Evolutionary conservation across 1,140 invertebrate genomes (phyloP), one percentile per base, ranked within the genome.

Genomic region (Homarus americanus): DNA sequence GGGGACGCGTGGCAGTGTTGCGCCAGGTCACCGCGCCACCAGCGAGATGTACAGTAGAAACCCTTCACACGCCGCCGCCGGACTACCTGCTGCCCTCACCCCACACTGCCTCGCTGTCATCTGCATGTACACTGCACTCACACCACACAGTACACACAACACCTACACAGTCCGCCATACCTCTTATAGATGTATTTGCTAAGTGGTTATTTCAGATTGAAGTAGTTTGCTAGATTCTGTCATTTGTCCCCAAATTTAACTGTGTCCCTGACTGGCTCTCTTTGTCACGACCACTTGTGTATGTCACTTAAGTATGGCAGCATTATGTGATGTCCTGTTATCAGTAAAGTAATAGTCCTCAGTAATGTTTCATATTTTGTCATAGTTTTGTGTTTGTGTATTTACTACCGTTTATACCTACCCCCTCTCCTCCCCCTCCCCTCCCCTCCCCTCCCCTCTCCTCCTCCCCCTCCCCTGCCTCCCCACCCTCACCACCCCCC

Each of bases 41-140:
- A 88, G 79, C 92, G 92, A 92, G 92, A 92, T 92, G 92, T 91
- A 92, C 89, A 92, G 92, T 92, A 92, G 91, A 92, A 82, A 49
- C 75, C 92, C 80, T 86, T 80, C 92, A 38, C 80, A 49, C 75
- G 34, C 73, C 76, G 66, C 44, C 73, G n/a, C 38, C 76, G 58
- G 66, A 36, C 36, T 79, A 79, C 90, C 82, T 86, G 75, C 90
- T 80, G 75, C 90, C 78, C 83, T 91, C 83, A 72, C 36, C 73
- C 88, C 69, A 76, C n/a, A 34, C 58, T 53, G 36, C 53, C 83
- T 34, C 32, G 44, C 73, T 49, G 12, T 53, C n/a, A 28, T 53
- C 36, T 79, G 38, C 85, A 78, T 75, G 38, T 32, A 79, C 85
- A 78, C 36, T 32, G 24, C 44, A 58, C 34, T 53, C 41, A 38